phyloP scores from a whole-genome alignment of 1,140 invertebrate genomes.

The Varroa destructor region DNA sequence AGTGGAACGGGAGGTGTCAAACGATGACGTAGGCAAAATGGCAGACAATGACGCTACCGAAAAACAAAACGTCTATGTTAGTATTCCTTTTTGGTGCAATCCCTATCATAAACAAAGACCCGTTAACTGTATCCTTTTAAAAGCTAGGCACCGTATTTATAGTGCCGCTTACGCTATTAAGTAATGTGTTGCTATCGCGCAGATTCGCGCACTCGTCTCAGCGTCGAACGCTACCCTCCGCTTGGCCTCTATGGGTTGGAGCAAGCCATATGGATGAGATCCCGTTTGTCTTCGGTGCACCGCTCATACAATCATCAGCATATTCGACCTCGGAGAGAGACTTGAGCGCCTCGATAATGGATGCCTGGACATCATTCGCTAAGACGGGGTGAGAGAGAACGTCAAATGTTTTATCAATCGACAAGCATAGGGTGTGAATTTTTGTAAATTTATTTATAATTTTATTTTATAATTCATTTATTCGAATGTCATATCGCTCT shows the following conservation, averaged over 20 bases:
- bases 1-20: too few species aligned
- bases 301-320: constrained; percentile 36
- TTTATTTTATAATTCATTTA: too few species aligned
- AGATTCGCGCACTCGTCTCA: constrained; percentile 11
- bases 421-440: too few species aligned
- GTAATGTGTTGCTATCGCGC: background rate
- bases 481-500: too few species aligned
- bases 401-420: background rate
- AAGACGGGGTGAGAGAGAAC: constrained; percentile 39
- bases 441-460: too few species aligned
- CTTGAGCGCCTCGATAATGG: constrained; percentile 40
- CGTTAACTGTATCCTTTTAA: too few species aligned
- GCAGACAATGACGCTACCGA: too few species aligned
- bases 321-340: constrained; percentile 36
- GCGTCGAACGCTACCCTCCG: background rate
- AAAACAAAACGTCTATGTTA: too few species aligned
- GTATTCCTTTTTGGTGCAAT: too few species aligned
- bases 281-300: constrained; percentile 44
- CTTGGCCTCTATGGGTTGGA: constrained; percentile 43
- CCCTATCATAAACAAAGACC: too few species aligned
- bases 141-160: too few species aligned
- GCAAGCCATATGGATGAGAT: constrained; percentile 47
- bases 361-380: constrained; percentile 42
- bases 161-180: background rate
- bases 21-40: too few species aligned